Evolutionary conservation across 2,888 invertebrate genomes (phyloP), one percentile per base, ranked within the genome.

Genomic region (Lacanobia wlatinum): DNA sequence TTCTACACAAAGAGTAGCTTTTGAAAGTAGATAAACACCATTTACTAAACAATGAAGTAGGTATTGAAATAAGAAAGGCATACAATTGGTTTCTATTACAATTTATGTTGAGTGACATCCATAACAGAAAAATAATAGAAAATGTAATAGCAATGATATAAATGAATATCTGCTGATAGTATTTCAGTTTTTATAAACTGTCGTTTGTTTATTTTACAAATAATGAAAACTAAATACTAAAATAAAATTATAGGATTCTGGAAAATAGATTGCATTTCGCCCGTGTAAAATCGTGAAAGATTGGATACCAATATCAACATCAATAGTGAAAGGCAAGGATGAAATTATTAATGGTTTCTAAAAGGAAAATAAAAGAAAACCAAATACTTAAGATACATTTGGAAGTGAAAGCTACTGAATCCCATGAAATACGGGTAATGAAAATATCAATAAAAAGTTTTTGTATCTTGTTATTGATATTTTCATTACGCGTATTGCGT

Each of bases 21-120:
- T 62, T 16, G 4, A 62, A 70, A 62, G 34, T 55, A 59, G 10
- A 78, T 56, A 55, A 81, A 70, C 9, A n/a, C 9, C 18, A 53
- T 63, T 81, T 60, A 14, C 21, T 56, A 21, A 34, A 60, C 14
- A 69, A 28, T 55, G 12, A 63, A 80, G 5, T 48, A 34, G 28
- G 14, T 65, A 56, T 80, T 68, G 10, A 38, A 69, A 61, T 56
- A 23, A 23, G 21, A 64, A 46, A 52, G 34, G 14, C n/a, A 53
- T 66, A 46, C 34, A 50, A 71, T 64, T 67, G 65, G 18, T 48
- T 61, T 77, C 55, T 23, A 18, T 46, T 6, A 58, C 43, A 2
- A 58, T 60, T 56, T 23, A 23, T 28, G 0, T 16, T 52, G 21
- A 43, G 23, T 69, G 60, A 56, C 21, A 65, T 1, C 50, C 63